phyloP scores from a whole-genome alignment of 2,797 vertebrate genomes.

The Tragelaphus eurycerus region DNA sequence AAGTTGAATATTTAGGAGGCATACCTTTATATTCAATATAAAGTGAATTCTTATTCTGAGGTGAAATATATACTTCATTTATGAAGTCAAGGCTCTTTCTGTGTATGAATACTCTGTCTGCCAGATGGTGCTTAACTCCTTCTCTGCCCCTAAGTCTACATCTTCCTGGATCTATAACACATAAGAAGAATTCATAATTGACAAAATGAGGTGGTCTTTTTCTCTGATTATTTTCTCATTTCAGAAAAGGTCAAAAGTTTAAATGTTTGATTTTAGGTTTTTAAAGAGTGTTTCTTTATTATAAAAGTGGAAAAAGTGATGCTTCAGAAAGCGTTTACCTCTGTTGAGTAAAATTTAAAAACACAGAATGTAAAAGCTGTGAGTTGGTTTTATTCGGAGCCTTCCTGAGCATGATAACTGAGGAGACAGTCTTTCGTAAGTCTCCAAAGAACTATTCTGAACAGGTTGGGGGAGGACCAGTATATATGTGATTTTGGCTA shows the following conservation, averaged over 20 bases:
- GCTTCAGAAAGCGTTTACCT: neutral
- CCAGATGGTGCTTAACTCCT: neutral
- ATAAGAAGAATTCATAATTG: neutral
- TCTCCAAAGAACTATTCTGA: neutral
- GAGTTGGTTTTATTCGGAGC: neutral
- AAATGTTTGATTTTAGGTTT: neutral
- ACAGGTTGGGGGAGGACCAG: neutral
- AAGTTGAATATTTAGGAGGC: neutral
- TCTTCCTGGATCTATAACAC: neutral
- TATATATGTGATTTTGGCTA: neutral
- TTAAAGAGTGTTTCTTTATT: neutral
- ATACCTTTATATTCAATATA: neutral
- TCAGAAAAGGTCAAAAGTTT: neutral
- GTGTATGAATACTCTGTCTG: neutral
- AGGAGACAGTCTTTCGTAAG: neutral
- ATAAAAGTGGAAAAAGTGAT: neutral
- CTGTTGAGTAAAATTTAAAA: neutral
- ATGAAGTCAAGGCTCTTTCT: neutral
- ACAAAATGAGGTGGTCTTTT: neutral
- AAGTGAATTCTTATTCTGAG: neutral
- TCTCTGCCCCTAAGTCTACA: neutral
- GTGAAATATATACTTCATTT: neutral
- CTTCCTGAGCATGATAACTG: neutral
- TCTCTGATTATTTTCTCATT: neutral
- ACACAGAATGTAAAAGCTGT: neutral